phyloP scores from a whole-genome alignment of 2,113 vertebrate genomes.

The Brachyhypopomus gauderio region DNA sequence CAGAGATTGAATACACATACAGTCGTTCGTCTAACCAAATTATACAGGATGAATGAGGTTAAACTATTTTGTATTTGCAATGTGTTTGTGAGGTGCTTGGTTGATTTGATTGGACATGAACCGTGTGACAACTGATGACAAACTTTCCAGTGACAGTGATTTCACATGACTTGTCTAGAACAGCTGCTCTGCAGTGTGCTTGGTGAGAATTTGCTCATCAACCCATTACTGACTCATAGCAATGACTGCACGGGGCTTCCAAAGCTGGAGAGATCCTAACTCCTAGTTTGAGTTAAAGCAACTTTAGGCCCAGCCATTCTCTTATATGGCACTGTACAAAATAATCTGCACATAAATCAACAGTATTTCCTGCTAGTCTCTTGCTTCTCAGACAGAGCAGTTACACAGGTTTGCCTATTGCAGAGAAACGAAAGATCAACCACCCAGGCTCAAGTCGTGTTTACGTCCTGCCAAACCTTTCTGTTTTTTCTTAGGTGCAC shows the following conservation, averaged over 20 bases:
- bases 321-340: neutral
- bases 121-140: neutral
- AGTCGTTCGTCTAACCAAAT: neutral
- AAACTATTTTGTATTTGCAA: neutral
- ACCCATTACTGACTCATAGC: neutral
- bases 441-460: neutral
- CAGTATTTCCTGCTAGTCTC: conserved; percentile 37
- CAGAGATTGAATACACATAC: conserved; percentile 17
- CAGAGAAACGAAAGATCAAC: conserved; percentile 24
- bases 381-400: conserved; percentile 1
- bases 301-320: neutral
- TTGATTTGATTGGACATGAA: neutral
- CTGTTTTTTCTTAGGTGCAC: neutral
- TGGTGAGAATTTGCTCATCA: neutral
- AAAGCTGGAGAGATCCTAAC: too few species aligned
- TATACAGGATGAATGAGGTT: neutral
- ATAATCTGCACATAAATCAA: neutral
- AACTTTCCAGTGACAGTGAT: conserved; percentile 4
- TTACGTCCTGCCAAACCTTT: neutral
- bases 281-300: neutral
- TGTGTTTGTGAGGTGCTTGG: neutral
- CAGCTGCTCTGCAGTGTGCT: conserved; percentile 27
- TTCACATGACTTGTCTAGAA: conserved; percentile 23
- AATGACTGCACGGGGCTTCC: neutral
- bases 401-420: conserved; percentile 29